Evolutionary conservation across 2,888 invertebrate species (phyloP), one percentile per base, ranked within the genome.

Genomic region (Lepidochrysops patricia): DNA sequence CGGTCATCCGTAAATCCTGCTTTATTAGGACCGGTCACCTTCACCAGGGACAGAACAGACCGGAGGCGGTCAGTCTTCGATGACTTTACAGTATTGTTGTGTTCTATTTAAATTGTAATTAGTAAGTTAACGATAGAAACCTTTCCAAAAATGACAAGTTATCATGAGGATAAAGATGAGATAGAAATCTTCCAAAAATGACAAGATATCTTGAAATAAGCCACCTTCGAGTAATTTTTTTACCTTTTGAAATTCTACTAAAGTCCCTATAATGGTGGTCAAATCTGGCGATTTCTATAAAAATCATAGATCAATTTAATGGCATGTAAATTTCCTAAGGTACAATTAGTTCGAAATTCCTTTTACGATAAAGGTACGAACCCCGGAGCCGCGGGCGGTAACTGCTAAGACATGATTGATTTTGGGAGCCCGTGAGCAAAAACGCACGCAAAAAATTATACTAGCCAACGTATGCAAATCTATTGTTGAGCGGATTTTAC

Each of bases 381-480:
- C 7, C 50, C 54, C 32, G 15, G 12, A 19, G 5, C 54, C 27
- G 54, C 54, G 29, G 54, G 54, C 32, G 49, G 59, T 49, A 57
- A 60, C 49, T 49, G 15, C 50, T 60, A 63, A 52, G 35, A 56
- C 61, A 60, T 67, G 69, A 68, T 68, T 65, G 68, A 70, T 69
- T 66, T 66, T 66, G 65, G 66, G 66, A 64, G 66, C 64, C 63
- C 62, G 59, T 48, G 61, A 61, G 66, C 71, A 68, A 70, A 67
- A 65, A 67, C 60, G 59, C 56, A 29, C 63, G 68, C 69, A 72
- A 72, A 72, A 71, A 71, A 67, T 64, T 58, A 61, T 62, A 60
- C 64, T 61, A 63, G 60, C 29, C 35, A 61, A 62, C 65, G 70
- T 70, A 72, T 72, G 72, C 72, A 72, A 72, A 71, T 70, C 66